Evolutionary conservation across 2,888 invertebrate genomes (phyloP).

Genomic region (Agrochola lychnidis): DNA sequence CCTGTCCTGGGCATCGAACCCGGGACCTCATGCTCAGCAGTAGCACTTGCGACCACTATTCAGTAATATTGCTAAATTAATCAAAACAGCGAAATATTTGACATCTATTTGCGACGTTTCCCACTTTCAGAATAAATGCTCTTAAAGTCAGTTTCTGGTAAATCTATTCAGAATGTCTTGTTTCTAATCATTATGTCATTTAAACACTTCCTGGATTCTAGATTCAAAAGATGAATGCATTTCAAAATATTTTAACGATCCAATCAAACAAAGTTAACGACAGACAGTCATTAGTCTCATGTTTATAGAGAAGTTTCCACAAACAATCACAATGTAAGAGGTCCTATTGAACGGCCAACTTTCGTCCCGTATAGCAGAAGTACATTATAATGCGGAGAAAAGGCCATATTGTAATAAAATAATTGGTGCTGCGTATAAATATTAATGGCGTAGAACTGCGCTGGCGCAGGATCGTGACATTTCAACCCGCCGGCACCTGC

Average conservation of each 20-base stretch:
- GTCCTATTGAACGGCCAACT: slow-evolving; percentile 42
- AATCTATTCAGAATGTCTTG: neutral
- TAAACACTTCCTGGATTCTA: neutral
- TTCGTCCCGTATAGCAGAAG: slow-evolving; percentile 32
- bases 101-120: too few relatives aligned
- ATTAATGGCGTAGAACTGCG: slow-evolving; percentile 57
- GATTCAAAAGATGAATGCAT: neutral
- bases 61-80: too few relatives aligned
- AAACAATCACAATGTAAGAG: slow-evolving; percentile 35
- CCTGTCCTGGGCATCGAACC: too few relatives aligned
- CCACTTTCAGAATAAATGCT: too few relatives aligned
- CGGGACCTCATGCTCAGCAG: too few relatives aligned
- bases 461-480: slow-evolving; percentile 64
- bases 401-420: slow-evolving; percentile 56
- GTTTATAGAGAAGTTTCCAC: slow-evolving; percentile 26
- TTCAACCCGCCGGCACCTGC: slow-evolving; percentile 66
- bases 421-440: slow-evolving; percentile 64
- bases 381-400: slow-evolving; percentile 59
- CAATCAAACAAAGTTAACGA: slow-evolving; percentile 24
- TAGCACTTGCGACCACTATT: too few relatives aligned
- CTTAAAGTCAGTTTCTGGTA: too few relatives aligned
- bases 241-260: slow-evolving; percentile 2
- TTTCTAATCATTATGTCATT: neutral
- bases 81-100: too few relatives aligned
- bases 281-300: slow-evolving; percentile 7